Percentiles rank a stretch among this genome's conserved stretches.
phyloP scores from a whole-genome alignment of 2,797 vertebrate genomes.

The Mus caroli region DNA sequence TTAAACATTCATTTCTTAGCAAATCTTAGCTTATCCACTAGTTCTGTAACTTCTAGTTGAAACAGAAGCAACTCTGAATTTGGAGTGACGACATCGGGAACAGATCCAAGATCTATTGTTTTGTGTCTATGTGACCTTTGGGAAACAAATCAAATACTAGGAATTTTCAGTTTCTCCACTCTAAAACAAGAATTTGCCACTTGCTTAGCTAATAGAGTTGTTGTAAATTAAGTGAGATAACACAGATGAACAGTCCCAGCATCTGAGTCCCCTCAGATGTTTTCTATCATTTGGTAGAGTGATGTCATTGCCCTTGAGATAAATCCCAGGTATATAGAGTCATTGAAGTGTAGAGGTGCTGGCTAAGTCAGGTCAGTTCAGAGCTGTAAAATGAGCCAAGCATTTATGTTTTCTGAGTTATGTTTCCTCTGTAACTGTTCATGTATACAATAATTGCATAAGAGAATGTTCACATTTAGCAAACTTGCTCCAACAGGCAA shows the following conservation, averaged over 20 bases:
- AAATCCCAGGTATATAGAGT: not conserved
- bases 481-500: slow-evolving; percentile 1
- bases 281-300: not conserved
- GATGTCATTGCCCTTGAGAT: not conserved
- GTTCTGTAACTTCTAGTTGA: slow-evolving; percentile 12
- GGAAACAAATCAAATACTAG: not conserved
- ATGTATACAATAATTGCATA: not conserved
- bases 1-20: slow-evolving; percentile 9
- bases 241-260: slow-evolving; percentile 11
- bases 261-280: not conserved
- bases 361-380: slow-evolving; percentile 11
- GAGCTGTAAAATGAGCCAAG: slow-evolving; percentile 17
- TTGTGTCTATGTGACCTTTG: slow-evolving; percentile 22
- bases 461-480: not conserved
- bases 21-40: not conserved
- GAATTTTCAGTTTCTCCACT: not conserved
- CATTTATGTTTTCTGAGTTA: slow-evolving; percentile 20
- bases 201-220: slow-evolving; percentile 2
- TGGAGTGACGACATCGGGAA: not conserved
- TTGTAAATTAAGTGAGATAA: slow-evolving; percentile 46
- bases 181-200: not conserved
- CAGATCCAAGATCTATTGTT: not conserved
- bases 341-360: not conserved
- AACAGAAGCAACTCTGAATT: not conserved
- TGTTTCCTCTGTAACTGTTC: slow-evolving; percentile 24